Percentiles rank a stretch among this genome's conserved stretches.
phyloP scores from a whole-genome alignment of 1,140 invertebrate genomes.

The Calephelis nemesis region DNA sequence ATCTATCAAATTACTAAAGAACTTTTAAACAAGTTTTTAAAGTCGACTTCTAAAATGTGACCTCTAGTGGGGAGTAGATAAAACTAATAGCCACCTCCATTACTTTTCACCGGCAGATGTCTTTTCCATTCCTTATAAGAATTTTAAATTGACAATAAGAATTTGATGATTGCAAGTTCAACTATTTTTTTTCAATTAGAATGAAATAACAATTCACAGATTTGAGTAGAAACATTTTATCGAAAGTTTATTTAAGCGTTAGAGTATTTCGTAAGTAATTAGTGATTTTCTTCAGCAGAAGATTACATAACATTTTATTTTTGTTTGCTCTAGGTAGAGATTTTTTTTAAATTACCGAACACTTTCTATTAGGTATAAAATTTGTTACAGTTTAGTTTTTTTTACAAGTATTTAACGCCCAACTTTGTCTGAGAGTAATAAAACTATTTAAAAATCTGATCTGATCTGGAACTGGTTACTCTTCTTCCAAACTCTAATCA shows the following conservation, averaged over 20 bases:
- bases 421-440: too few species aligned
- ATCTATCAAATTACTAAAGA: conserved; percentile 22
- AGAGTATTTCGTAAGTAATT: neutral
- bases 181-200: neutral
- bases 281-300: neutral
- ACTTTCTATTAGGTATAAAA: too few species aligned
- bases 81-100: conserved; percentile 24
- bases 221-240: neutral
- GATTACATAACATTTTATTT: too few species aligned
- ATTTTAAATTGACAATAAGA: neutral
- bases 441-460: too few species aligned
- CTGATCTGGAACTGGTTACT: too few species aligned
- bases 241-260: neutral
- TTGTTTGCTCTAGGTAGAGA: too few species aligned
- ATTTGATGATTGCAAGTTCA: neutral
- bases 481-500: too few species aligned
- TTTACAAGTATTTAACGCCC: too few species aligned
- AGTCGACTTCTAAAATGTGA: conserved; percentile 19
- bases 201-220: neutral
- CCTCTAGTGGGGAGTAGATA: conserved; percentile 31
- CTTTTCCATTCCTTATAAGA: neutral
- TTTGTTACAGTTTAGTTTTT: too few species aligned
- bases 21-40: conserved; percentile 19
- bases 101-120: conserved; percentile 25
- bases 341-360: too few species aligned